phyloP scores from a whole-genome alignment of 2,888 invertebrate genomes.

The Mesorhabditis spiculigera region DNA sequence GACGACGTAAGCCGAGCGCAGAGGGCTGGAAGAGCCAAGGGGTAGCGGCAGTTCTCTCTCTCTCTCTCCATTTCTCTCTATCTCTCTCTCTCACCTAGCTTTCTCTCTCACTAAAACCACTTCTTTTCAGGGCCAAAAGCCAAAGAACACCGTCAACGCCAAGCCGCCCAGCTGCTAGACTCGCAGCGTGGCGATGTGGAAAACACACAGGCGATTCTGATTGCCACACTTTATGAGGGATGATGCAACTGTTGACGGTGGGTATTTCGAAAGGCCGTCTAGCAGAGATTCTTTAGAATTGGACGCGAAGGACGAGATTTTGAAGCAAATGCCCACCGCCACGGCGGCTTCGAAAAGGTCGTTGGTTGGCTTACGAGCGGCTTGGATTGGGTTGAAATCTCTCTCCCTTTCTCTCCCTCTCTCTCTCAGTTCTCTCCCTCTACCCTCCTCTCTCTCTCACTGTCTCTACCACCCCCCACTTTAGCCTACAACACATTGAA shows the following conservation, averaged over 20 bases:
- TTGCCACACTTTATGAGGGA: constrained; percentile 39
- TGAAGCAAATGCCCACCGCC: constrained; percentile 24
- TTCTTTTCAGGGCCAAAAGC: not conserved
- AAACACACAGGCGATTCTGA: constrained; percentile 37
- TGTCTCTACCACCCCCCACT: too few species aligned
- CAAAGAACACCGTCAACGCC: constrained; percentile 9
- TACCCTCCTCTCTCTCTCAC: too few species aligned
- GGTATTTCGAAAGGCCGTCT: not conserved
- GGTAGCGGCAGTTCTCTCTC: too few species aligned
- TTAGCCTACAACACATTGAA: too few species aligned
- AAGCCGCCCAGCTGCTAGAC: not conserved
- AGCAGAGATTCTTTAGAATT: constrained; percentile 23
- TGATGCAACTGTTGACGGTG: constrained; percentile 35
- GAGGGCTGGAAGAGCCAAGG: not conserved
- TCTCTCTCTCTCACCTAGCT: too few species aligned
- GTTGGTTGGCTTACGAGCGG: constrained; percentile 17
- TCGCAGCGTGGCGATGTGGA: constrained; percentile 14
- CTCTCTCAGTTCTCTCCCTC: too few species aligned
- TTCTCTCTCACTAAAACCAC: too few species aligned
- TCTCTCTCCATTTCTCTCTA: too few species aligned
- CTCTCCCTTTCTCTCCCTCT: too few species aligned
- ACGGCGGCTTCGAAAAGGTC: constrained; percentile 19
- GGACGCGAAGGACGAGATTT: constrained; percentile 30
- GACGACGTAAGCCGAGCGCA: not conserved
- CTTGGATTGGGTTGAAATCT: constrained; percentile 8